Evolutionary conservation across 1,140 invertebrate species (phyloP).

Genomic region (Caenorhabditis tropicalis): DNA sequence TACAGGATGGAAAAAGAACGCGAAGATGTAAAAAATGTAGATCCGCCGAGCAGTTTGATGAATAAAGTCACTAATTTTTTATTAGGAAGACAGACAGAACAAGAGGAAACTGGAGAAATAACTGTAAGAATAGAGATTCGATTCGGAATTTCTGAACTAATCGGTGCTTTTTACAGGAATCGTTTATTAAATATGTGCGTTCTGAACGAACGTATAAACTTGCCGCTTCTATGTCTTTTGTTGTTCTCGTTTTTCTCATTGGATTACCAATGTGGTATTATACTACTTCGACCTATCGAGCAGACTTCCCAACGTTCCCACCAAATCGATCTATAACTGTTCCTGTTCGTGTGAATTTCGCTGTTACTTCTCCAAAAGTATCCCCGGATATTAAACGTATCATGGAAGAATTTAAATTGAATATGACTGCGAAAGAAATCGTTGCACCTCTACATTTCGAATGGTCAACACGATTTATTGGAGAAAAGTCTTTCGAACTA

Average conservation of each 20-base stretch:
- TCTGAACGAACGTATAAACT: not conserved
- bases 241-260: conserved; percentile 39
- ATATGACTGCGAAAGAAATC: not conserved
- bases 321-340: conserved; percentile 13
- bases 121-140: not conserved
- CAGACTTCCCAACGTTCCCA: not conserved
- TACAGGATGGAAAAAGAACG: not conserved
- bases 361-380: not conserved
- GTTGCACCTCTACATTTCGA: not conserved
- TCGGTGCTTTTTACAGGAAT: not conserved
- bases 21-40: not conserved
- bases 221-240: conserved; percentile 4
- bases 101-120: not conserved
- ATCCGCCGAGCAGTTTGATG: not conserved
- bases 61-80: conserved; percentile 14
- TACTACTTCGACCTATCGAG: conserved; percentile 23
- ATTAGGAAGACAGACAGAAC: not conserved
- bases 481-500: not conserved
- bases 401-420: not conserved
- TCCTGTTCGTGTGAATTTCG: not conserved
- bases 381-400: not conserved
- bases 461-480: not conserved
- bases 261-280: conserved; percentile 42
- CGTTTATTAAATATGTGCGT: conserved; percentile 19
- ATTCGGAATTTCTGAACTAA: not conserved